phyloP scores from a whole-genome alignment of 2,888 invertebrate genomes.

The Serripes groenlandicus region DNA sequence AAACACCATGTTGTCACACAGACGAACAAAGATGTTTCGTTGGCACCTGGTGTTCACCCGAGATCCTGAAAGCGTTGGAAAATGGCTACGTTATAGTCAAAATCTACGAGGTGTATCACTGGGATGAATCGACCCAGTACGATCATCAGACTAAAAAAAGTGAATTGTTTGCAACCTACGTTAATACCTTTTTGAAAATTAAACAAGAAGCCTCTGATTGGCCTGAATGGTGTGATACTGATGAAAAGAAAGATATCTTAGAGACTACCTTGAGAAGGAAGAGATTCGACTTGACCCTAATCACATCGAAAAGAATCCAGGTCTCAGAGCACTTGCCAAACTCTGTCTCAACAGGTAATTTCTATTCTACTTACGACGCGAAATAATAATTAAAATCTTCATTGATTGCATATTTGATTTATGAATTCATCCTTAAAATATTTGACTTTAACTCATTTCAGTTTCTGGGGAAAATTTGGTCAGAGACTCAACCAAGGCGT shows the following conservation, averaged over 20 bases:
- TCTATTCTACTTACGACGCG: no score
- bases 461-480: conserved; percentile 68
- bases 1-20: conserved; percentile 78
- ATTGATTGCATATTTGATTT: no score
- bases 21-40: conserved; percentile 71
- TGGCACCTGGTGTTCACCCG: conserved; percentile 84
- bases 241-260: conserved; percentile 61
- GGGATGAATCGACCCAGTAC: conserved; percentile 56
- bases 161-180: conserved; percentile 80
- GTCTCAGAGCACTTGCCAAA: conserved; percentile 55
- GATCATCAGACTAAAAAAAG: conserved; percentile 43
- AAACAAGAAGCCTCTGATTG: conserved; percentile 71
- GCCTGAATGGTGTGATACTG: conserved; percentile 50
- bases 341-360: conserved; percentile 46
- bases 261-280: conserved; percentile 59
- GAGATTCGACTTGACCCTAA: conserved; percentile 49
- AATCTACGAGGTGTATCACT: conserved; percentile 82
- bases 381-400: no score
- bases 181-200: conserved; percentile 74
- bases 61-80: conserved; percentile 80
- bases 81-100: conserved; percentile 81
- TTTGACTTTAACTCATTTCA: not conserved
- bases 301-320: conserved; percentile 52
- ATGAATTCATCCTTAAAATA: no score
- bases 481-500: conserved; percentile 32